A percentile compares a stretch with the other conserved stretches of the same genome.
Conservation (phyloP, 2,797 vertebrate genomes). For the Graptemys geographica region DNA sequence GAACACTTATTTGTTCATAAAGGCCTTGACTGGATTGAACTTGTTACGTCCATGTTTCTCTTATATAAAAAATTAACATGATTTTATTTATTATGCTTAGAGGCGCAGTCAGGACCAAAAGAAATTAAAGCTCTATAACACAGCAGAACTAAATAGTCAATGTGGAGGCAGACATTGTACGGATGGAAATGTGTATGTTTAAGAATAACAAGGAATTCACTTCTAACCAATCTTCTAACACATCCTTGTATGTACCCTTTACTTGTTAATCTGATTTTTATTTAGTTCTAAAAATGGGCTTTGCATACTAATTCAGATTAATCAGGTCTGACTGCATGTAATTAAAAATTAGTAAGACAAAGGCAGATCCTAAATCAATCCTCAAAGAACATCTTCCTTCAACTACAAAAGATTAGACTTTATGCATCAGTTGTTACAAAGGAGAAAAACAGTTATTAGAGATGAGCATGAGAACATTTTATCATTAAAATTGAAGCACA, state of each 20-base stretch:
- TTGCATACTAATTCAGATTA: slow-evolving; percentile 75
- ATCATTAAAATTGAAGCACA: slow-evolving; percentile 71
- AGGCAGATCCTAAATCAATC: slow-evolving; percentile 68
- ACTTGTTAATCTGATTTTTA: slow-evolving; percentile 70
- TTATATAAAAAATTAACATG: slow-evolving; percentile 8
- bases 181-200: slow-evolving; percentile 40
- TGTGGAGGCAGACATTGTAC: slow-evolving; percentile 39
- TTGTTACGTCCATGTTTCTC: neutral
- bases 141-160: slow-evolving; percentile 20
- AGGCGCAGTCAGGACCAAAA: slow-evolving; percentile 17
- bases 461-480: slow-evolving; percentile 57
- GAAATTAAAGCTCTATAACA: slow-evolving; percentile 34
- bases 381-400: slow-evolving; percentile 63
- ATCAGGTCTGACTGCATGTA: slow-evolving; percentile 67
- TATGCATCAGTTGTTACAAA: slow-evolving; percentile 61
- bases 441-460: slow-evolving; percentile 57
- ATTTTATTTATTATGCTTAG: slow-evolving; percentile 37
- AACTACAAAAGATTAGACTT: slow-evolving; percentile 68
- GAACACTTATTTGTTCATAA: neutral
- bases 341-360: slow-evolving; percentile 72
- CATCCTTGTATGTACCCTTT: slow-evolving; percentile 45
- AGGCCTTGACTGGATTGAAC: neutral
- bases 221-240: slow-evolving; percentile 63
- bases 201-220: slow-evolving; percentile 60
- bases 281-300: slow-evolving; percentile 59